phyloP scores from a whole-genome alignment of 2,113 vertebrate species.

The Pseudorasbora parva region DNA sequence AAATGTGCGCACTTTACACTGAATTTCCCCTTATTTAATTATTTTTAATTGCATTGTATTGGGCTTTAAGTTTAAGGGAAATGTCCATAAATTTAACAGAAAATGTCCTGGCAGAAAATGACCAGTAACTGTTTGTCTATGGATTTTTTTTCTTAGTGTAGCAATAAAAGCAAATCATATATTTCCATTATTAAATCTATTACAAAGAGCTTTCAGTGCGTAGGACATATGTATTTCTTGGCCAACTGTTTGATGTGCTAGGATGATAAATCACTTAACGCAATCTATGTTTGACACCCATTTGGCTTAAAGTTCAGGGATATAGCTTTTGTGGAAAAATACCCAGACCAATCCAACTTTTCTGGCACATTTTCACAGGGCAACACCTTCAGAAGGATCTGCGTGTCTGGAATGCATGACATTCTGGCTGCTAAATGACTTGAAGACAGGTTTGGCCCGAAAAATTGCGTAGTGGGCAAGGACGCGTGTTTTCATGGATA shows the following conservation, averaged over 20 bases:
- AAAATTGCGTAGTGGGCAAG: constrained; percentile 48
- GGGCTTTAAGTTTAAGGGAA: not conserved
- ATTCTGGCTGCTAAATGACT: constrained; percentile 73
- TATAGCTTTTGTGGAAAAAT: constrained; percentile 27
- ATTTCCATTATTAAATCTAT: not conserved
- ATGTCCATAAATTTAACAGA: not conserved
- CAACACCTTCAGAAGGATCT: constrained; percentile 30
- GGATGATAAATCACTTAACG: constrained; percentile 27
- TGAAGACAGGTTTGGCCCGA: constrained; percentile 65
- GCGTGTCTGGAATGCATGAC: constrained; percentile 63
- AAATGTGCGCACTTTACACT: too few species aligned
- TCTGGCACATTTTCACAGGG: constrained; percentile 20
- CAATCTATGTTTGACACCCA: constrained; percentile 2
- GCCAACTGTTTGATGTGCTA: not conserved
- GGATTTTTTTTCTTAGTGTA: not conserved
- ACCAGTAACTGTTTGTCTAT: not conserved
- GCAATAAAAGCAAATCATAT: not conserved
- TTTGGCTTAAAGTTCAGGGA: constrained; percentile 14
- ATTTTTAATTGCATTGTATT: too few species aligned
- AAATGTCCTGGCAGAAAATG: not conserved
- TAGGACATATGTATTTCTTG: constrained; percentile 11
- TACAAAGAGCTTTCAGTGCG: constrained; percentile 5
- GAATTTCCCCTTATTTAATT: too few species aligned
- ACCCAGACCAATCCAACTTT: not conserved
- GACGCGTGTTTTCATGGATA: constrained; percentile 53